Conservation (phyloP, 2,797 vertebrate species). For the Caiman crocodilus region DNA sequence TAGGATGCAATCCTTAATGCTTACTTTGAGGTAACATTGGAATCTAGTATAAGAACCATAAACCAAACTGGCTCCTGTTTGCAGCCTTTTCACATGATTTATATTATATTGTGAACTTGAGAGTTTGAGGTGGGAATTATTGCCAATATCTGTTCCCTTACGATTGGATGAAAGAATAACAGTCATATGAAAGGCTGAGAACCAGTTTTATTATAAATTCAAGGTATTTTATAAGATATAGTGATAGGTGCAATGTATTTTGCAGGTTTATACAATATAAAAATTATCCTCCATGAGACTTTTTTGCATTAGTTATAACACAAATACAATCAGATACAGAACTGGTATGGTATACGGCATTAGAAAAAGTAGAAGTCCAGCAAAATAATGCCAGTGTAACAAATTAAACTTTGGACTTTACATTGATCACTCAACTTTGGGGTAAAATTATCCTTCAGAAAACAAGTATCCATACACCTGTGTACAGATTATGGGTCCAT, state of each 20-base stretch:
- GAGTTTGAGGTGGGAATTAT: not conserved
- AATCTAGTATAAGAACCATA: not conserved
- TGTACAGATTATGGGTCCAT: no score
- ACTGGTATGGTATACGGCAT: not conserved
- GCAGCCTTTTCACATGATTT: not conserved
- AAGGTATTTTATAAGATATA: not conserved
- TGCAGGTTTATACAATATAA: not conserved
- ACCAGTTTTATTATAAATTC: not conserved
- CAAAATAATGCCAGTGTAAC: not conserved
- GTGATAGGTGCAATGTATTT: not conserved
- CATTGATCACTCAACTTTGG: no score
- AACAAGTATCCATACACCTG: no score
- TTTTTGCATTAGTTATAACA: not conserved
- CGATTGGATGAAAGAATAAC: no score
- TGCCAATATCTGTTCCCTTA: no score
- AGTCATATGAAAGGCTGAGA: slow-evolving; percentile 7
- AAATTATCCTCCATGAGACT: not conserved
- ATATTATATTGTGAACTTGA: not conserved
- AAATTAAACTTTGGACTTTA: no score
- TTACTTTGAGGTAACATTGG: not conserved
- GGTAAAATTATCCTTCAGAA: no score
- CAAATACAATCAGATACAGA: not conserved
- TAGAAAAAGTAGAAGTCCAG: not conserved
- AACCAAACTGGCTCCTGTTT: not conserved
- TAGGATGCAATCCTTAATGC: not conserved